Base-by-base conservation (phyloP, 2,888 invertebrate genomes). In the Patella ulyssiponensis region DNA sequence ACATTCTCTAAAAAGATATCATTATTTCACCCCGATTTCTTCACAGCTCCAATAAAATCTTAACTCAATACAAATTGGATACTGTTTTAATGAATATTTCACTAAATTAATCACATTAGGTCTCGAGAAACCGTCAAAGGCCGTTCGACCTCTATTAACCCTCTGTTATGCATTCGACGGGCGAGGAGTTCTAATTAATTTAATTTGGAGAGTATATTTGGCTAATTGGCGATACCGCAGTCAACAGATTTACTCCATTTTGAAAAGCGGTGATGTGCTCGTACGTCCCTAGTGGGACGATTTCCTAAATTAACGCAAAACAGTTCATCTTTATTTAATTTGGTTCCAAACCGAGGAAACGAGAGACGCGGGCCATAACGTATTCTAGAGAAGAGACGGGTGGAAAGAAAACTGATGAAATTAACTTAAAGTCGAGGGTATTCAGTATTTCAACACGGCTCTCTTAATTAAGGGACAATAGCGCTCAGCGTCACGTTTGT, bases 101-200 rank as follows among this genome's bases (percentile, higher is more conserved):
- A 83, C 85, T 44, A 86, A 86, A 86, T 87, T 86, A 86, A 87
- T 86, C 82, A 82, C 80, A 85, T 87, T 85, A 84, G 73, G 77
- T 74, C 54, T 69, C 56, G 73, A 76, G 74, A 74, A 71, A 64
- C 76, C 69, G 75, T 78, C 75, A 77, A 77, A 70, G 71, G 73
- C 76, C 72, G 69, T 54, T 27, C 54, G 73, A 69, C 78, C 76
- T 78, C 79, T 77, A 81, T 84, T 83, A 82, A 81, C 81, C 83
- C 78, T 72, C 72, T 77, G 78, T 75, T 77, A 76, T 73, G 80
- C 77, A 78, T 81, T 82, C 78, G 74, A 64, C 27, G 75, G 72
- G 76, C 75, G 75, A 74, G 75, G 75, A 69, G 73, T 71, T 74
- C 80, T 84, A 83, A 85, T 85, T 82, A 83, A 85, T 82, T 83